Conservation (phyloP, 2,113 vertebrate species). For the Cygnus atratus region DNA sequence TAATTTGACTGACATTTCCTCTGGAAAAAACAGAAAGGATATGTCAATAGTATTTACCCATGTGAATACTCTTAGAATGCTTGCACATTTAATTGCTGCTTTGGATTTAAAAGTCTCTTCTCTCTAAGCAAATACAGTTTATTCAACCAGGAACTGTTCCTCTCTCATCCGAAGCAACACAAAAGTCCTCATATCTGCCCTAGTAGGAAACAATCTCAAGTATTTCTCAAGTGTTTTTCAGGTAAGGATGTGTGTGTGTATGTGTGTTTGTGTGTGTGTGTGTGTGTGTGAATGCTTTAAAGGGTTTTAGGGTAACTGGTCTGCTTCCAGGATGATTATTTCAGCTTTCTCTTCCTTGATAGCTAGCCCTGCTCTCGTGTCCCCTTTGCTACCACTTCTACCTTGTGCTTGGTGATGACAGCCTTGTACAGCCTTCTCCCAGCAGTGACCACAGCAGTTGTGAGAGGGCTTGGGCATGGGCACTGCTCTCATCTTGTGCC, state of each 20-base stretch:
- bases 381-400: background rate
- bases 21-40: background rate
- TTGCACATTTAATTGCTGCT: constrained; percentile 13
- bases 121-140: background rate
- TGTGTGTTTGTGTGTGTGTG: no score
- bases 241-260: no score
- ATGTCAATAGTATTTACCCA: constrained; percentile 26
- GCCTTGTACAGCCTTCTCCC: background rate
- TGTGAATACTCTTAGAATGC: background rate
- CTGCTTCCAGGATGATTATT: background rate
- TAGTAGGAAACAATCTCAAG: background rate
- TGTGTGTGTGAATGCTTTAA: background rate
- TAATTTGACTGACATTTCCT: background rate
- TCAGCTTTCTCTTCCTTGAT: background rate
- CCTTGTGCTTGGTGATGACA: background rate
- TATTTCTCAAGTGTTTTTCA: background rate
- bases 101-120: constrained; percentile 3
- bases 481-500: background rate
- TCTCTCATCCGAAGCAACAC: background rate
- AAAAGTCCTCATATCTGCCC: background rate
- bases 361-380: background rate
- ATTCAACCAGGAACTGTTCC: background rate
- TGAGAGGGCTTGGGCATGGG: background rate
- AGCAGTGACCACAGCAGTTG: rapidly evolving
- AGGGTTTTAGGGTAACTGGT: background rate